phyloP scores from a whole-genome alignment of 2,888 invertebrate species.

The Microplitis deprimator region DNA sequence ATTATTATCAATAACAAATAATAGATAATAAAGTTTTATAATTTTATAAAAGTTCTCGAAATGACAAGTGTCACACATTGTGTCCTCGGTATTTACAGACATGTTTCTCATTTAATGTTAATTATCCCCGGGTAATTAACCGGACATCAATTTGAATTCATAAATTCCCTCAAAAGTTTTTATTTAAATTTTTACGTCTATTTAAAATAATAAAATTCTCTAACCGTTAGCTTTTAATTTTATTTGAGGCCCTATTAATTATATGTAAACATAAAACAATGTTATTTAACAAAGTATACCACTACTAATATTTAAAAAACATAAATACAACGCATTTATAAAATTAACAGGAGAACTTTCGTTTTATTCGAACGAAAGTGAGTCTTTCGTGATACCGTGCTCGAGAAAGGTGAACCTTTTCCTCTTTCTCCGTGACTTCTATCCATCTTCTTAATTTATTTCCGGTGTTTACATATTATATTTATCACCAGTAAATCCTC shows the following conservation, averaged over 20 bases:
- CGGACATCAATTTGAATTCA: background rate
- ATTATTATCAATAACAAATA: too few species aligned
- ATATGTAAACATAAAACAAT: too few species aligned
- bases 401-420: slow-evolving; percentile 67
- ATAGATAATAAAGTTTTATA: background rate
- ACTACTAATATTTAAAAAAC: background rate
- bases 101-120: background rate
- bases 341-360: slow-evolving; percentile 59
- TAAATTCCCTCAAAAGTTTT: too few species aligned
- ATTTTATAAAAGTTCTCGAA: background rate
- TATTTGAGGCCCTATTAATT: too few species aligned
- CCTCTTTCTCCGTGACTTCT: slow-evolving; percentile 49
- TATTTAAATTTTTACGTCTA: too few species aligned
- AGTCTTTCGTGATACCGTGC: slow-evolving; percentile 59
- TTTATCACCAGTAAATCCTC: background rate
- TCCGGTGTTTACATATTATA: slow-evolving; percentile 36
- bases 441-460: slow-evolving; percentile 47
- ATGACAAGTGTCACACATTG: background rate
- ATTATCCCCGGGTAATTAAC: background rate
- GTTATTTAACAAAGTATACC: too few species aligned
- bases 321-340: slow-evolving; percentile 26
- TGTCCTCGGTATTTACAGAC: background rate
- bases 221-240: too few species aligned
- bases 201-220: too few species aligned
- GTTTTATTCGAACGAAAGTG: slow-evolving; percentile 69